Evolutionary conservation across 2,888 invertebrate genomes (phyloP).

Genomic region (Meliscaeva auricollis): DNA sequence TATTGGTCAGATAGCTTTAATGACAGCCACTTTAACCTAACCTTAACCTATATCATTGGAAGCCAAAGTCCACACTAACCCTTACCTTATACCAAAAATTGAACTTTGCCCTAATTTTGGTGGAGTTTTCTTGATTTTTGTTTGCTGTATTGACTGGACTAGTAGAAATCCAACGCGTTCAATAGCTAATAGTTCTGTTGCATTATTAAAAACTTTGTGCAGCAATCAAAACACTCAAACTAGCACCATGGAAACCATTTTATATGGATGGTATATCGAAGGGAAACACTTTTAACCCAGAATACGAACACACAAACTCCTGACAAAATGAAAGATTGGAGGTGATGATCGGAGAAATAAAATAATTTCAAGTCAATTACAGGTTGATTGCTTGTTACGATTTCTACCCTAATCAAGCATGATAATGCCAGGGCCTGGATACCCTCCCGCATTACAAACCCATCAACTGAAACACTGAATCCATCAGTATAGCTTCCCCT

Average conservation of each 20-base stretch:
- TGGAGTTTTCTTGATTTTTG: too few relatives aligned
- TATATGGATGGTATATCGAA: not conserved
- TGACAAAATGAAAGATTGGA: conserved; percentile 34
- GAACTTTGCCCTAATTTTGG: too few relatives aligned
- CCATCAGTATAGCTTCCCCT: not conserved
- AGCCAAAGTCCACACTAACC: too few relatives aligned
- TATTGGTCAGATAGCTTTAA: too few relatives aligned
- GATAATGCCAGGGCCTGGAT: conserved; percentile 35
- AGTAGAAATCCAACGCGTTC: too few relatives aligned
- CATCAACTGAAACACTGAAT: not conserved
- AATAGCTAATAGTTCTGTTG: too few relatives aligned
- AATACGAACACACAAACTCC: not conserved
- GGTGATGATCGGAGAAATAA: conserved; percentile 54
- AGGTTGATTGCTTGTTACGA: conserved; percentile 68
- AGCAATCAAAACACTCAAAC: not conserved
- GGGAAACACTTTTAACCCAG: not conserved
- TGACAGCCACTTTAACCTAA: too few relatives aligned
- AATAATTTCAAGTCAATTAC: conserved; percentile 71
- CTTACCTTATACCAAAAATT: too few relatives aligned
- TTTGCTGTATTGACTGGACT: too few relatives aligned
- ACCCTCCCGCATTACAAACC: not conserved
- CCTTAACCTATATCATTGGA: too few relatives aligned
- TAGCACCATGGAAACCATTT: conserved; percentile 13
- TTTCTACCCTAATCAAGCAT: conserved; percentile 69
- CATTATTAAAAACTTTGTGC: too few relatives aligned